A percentile compares a stretch with the other conserved stretches of the same genome.
These are phyloP conservation scores for Epinephelus malabaricus DNA, from an alignment of 2,797 vertebrate genomes.

Conservation along the genomic window DNA sequence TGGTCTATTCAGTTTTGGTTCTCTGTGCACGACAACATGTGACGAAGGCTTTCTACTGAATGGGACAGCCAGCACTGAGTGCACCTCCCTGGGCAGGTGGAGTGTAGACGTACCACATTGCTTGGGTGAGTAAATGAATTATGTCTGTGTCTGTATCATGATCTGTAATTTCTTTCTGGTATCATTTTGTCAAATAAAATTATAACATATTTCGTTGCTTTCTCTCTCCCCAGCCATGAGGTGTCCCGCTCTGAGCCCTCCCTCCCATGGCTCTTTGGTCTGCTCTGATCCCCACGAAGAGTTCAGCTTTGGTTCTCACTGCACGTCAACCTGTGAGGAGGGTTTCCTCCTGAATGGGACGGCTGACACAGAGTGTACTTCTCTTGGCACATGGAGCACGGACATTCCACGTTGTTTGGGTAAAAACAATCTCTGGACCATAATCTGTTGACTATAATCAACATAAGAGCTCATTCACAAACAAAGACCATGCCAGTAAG, in stretches of 20 bases:
- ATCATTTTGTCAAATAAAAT: not conserved
- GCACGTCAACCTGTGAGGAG: conserved; percentile 58
- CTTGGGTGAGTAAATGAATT: conserved; percentile 18
- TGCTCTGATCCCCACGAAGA: conserved; percentile 56
- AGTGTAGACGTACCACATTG: conserved; percentile 32
- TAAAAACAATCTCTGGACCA: not conserved
- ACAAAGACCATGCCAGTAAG: too few species aligned
- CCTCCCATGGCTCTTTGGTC: conserved; percentile 40
- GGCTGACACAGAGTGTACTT: conserved; percentile 53
- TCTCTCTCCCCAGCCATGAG: conserved; percentile 35
- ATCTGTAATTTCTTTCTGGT: not conserved
- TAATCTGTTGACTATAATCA: not conserved
- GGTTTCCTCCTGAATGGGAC: conserved; percentile 65
- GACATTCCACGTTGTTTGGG: not conserved
- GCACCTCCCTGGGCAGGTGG: conserved; percentile 64
- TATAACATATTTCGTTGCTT: not conserved
- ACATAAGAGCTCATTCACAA: too few species aligned
- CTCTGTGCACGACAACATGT: conserved; percentile 66
- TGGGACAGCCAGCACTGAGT: conserved; percentile 55
- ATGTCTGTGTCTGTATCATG: not conserved
- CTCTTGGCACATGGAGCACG: conserved; percentile 44
- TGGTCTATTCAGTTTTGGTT: conserved; percentile 70
- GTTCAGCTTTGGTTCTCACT: conserved; percentile 72
- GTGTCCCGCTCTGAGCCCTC: conserved; percentile 41
- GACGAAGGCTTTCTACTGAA: conserved; percentile 68